Evolutionary conservation across 2,113 vertebrate genomes (phyloP).

Genomic region (Lepisosteus oculatus): DNA sequence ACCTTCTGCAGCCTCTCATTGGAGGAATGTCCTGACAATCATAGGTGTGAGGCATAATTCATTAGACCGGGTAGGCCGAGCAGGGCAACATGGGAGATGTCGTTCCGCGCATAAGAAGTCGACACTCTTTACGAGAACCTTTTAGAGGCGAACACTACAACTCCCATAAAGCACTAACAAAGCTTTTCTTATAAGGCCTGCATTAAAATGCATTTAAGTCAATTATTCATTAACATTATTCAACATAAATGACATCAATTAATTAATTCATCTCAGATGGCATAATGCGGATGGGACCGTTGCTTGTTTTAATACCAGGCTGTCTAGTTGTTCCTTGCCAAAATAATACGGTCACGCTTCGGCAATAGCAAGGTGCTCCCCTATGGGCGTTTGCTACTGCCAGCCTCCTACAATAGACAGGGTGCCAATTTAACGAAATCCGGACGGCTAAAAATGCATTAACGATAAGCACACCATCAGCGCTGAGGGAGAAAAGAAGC

Average conservation of each 20-base stretch:
- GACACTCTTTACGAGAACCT: neutral
- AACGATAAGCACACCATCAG: slow-evolving; percentile 6
- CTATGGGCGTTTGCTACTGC: slow-evolving; percentile 24
- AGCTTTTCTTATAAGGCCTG: slow-evolving; percentile 25
- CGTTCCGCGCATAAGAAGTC: slow-evolving; percentile 12
- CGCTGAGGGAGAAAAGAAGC: neutral
- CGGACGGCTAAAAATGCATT: slow-evolving; percentile 13
- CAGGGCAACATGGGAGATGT: slow-evolving; percentile 37
- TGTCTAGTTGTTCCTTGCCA: neutral
- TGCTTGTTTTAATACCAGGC: neutral
- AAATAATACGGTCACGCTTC: slow-evolving; percentile 5
- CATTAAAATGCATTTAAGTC: slow-evolving; percentile 29
- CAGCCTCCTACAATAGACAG: slow-evolving; percentile 22
- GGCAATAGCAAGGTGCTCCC: slow-evolving; percentile 8
- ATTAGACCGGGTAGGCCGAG: slow-evolving; percentile 1
- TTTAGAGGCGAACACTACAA: slow-evolving; percentile 33
- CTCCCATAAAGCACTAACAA: slow-evolving; percentile 11
- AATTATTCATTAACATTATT: slow-evolving; percentile 35
- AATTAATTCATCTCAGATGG: slow-evolving; percentile 11
- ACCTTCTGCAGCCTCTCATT: slow-evolving; percentile 21
- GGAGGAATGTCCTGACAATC: slow-evolving; percentile 24
- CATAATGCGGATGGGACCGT: neutral
- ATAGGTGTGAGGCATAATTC: neutral
- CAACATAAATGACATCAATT: slow-evolving; percentile 14
- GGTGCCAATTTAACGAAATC: slow-evolving; percentile 29